Base-by-base conservation (phyloP, 2,113 vertebrate genomes). In the Alaudala cheleensis region DNA sequence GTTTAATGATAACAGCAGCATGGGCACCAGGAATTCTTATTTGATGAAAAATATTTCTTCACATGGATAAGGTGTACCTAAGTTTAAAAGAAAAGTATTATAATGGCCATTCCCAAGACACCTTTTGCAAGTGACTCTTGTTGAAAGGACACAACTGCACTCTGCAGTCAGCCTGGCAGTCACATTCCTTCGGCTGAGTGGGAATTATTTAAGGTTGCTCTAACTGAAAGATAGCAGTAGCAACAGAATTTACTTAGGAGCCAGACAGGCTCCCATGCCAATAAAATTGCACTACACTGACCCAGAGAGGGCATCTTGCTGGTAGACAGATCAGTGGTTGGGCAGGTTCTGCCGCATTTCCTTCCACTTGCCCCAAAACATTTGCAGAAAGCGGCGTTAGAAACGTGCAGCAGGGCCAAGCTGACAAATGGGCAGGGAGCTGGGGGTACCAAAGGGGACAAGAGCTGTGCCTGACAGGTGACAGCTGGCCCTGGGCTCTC, bases 321-420 rank as follows among this genome's bases (percentile, higher is more conserved):
- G 24, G 14, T 1, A 93, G 88, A 82, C 70, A 88, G 61, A 72
- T 60, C 66, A 37, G 89, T 65, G 80, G 86, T 14, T 88, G 45
- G 58, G 80, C 86, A 93, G 89, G 88, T 96, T 88, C 86, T 93
- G 74, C 88, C 83, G 88, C 86, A 88, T 93, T 93, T 92, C 74
- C 79, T 90, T 61, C 67, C 62, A 31, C 78, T 64, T 53, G 87
- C 64, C 66, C 81, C 49, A 49, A 72, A 91, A 69, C 11, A 14
- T 57, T 56, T 31, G 16, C 66, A 64, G 19, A 80, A 33, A 77
- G 71, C 80, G 65, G 37, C 0, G 0, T 9, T 47, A 71, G 74
- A 81, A 76, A 62, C 0, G 0, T 14, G 49, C 53, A 76, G 65
- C 19, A 22, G 39, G 23, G 49, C 81, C 53, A 60, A 51, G 54